Evolutionary conservation across 2,888 invertebrate genomes (phyloP).

Genomic region (Habrosyne pyritoides): DNA sequence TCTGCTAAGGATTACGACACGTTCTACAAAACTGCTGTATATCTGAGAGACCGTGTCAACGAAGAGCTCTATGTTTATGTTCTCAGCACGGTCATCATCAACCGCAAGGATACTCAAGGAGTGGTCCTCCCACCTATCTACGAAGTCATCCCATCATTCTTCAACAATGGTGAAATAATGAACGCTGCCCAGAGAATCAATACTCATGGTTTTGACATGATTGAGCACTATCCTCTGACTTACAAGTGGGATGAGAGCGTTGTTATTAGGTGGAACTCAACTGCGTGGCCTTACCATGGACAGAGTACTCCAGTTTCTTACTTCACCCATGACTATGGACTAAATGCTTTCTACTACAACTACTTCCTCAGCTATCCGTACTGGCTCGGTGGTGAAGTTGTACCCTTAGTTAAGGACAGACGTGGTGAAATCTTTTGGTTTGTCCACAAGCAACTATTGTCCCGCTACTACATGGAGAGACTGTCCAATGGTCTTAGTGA

Average conservation of each 20-base stretch:
- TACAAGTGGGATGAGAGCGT: constrained; percentile 73
- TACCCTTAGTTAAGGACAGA: constrained; percentile 78
- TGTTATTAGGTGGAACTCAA: constrained; percentile 85
- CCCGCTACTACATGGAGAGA: constrained; percentile 90
- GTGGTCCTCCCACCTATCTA: constrained; percentile 87
- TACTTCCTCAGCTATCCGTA: constrained; percentile 84
- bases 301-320: constrained; percentile 85
- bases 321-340: constrained; percentile 88
- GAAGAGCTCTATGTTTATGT: constrained; percentile 88
- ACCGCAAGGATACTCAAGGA: constrained; percentile 85
- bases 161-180: constrained; percentile 87
- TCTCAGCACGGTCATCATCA: constrained; percentile 84
- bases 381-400: constrained; percentile 84
- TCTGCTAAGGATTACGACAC: constrained; percentile 88
- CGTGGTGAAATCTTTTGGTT: constrained; percentile 87
- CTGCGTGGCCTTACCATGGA: constrained; percentile 81
- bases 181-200: constrained; percentile 85
- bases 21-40: constrained; percentile 87
- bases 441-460: constrained; percentile 86
- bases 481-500: constrained; percentile 87
- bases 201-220: constrained; percentile 56
- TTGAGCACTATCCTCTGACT: constrained; percentile 59
- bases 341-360: constrained; percentile 87
- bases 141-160: constrained; percentile 89
- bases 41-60: constrained; percentile 87